Percentiles rank a stretch among this genome's conserved stretches.
Evolutionary conservation across 2,888 invertebrate species (phyloP).

Genomic region (Erebia aethiops): DNA sequence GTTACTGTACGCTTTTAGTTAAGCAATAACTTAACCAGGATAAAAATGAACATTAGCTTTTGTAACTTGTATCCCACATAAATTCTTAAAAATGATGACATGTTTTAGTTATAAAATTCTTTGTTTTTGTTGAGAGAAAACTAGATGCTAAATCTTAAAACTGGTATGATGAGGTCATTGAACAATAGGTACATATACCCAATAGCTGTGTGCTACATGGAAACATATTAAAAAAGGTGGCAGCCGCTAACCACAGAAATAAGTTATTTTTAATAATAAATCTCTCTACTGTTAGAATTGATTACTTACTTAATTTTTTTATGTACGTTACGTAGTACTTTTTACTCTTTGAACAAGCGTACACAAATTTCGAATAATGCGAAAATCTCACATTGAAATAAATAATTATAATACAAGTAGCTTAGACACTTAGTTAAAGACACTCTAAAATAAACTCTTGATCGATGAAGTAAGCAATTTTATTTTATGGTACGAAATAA

Average conservation of each 20-base stretch:
- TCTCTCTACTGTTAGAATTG: no score
- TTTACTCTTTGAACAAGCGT: no score
- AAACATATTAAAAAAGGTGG: slow-evolving; percentile 22
- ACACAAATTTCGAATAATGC: background rate
- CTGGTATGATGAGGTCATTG: slow-evolving; percentile 34
- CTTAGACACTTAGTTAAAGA: background rate
- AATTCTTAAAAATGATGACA: slow-evolving; percentile 16
- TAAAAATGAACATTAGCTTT: slow-evolving; percentile 24
- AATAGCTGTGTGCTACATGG: slow-evolving; percentile 30
- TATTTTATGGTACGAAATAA: slow-evolving; percentile 3
- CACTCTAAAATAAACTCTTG: background rate
- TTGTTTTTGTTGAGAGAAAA: slow-evolving; percentile 28
- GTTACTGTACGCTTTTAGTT: background rate
- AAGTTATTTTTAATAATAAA: no score
- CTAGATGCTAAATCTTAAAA: slow-evolving; percentile 32
- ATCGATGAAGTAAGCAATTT: slow-evolving; percentile 3
- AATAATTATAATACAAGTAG: background rate
- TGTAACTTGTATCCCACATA: slow-evolving; percentile 8
- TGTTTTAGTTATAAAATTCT: slow-evolving; percentile 24
- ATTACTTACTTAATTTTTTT: no score
- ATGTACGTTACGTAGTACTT: no score
- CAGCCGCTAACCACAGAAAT: no score
- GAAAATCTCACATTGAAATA: background rate
- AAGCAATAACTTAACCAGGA: background rate
- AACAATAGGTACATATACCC: slow-evolving; percentile 23